Evolutionary conservation across 2,888 invertebrate genomes (phyloP).

Genomic region (Cotesia congregata): DNA sequence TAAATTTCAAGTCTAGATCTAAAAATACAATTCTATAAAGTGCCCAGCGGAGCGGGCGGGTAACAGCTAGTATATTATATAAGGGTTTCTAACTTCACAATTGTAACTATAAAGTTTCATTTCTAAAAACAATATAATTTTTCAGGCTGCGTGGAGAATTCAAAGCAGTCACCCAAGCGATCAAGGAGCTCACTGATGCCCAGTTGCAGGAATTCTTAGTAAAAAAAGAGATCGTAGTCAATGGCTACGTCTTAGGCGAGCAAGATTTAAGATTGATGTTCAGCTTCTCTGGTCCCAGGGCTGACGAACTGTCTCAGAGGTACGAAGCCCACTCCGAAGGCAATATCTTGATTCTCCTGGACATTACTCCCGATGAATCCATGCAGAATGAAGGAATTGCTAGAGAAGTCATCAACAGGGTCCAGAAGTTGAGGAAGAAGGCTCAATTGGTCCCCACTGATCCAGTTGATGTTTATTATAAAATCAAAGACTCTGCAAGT

Average conservation of each 20-base stretch:
- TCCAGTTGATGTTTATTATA: slow-evolving; percentile 86
- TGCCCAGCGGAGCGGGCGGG: no score
- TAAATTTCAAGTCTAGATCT: no score
- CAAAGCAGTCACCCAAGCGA: slow-evolving; percentile 85
- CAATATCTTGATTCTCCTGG: slow-evolving; percentile 89
- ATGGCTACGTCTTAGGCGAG: slow-evolving; percentile 83
- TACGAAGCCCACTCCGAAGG: slow-evolving; percentile 94
- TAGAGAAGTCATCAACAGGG: slow-evolving; percentile 94
- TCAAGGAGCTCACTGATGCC: slow-evolving; percentile 83
- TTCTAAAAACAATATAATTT: no score
- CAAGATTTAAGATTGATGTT: slow-evolving; percentile 89
- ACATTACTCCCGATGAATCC: slow-evolving; percentile 89
- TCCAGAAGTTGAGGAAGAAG: slow-evolving; percentile 97
- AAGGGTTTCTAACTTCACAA: no score
- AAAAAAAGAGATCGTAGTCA: slow-evolving; percentile 80
- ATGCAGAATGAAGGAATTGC: slow-evolving; percentile 96
- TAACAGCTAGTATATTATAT: no score
- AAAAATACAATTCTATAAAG: no score
- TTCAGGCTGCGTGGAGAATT: slow-evolving; percentile 88
- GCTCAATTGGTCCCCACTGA: slow-evolving; percentile 93
- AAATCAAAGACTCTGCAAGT: slow-evolving; percentile 73
- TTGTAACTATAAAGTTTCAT: no score
- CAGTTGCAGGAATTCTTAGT: slow-evolving; percentile 84
- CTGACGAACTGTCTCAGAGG: slow-evolving; percentile 76
- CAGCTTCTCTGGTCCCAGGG: slow-evolving; percentile 76